Conservation (phyloP, 2,888 invertebrate genomes). For the Acleris emargana region DNA sequence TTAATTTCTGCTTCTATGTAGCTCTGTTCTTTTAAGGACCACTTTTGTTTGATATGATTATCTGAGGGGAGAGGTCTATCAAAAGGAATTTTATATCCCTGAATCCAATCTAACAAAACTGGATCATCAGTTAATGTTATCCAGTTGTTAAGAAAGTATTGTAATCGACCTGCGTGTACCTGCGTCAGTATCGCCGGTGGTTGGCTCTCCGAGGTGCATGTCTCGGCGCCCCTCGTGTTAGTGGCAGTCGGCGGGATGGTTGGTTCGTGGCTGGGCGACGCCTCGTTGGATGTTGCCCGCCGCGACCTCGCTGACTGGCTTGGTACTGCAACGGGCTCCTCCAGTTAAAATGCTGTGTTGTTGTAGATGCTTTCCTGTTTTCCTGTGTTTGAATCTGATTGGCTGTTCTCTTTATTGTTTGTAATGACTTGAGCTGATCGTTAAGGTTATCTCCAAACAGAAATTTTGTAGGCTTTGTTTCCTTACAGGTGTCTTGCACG, state of each 20-base stretch:
- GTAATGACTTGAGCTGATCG: no score
- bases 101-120: slow-evolving; percentile 27
- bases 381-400: no score
- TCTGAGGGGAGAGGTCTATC: background rate
- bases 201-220: slow-evolving; percentile 7
- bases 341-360: no score
- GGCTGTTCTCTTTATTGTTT: no score
- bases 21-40: slow-evolving; percentile 6
- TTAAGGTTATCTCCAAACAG: no score
- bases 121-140: slow-evolving; percentile 27
- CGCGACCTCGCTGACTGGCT: no score
- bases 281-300: no score
- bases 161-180: slow-evolving; percentile 32
- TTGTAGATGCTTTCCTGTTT: no score
- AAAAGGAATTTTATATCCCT: slow-evolving; percentile 36
- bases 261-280: no score
- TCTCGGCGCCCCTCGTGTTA: background rate
- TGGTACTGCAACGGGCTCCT: no score
- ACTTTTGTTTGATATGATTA: slow-evolving; percentile 6
- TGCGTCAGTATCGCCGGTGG: slow-evolving; percentile 10
- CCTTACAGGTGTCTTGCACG: no score
- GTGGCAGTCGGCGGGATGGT: slow-evolving; percentile 1
- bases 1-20: slow-evolving; percentile 22
- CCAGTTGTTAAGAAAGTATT: slow-evolving; percentile 27
- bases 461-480: no score